Conservation (phyloP, 2,888 invertebrate species). For the Lypha dubia region DNA sequence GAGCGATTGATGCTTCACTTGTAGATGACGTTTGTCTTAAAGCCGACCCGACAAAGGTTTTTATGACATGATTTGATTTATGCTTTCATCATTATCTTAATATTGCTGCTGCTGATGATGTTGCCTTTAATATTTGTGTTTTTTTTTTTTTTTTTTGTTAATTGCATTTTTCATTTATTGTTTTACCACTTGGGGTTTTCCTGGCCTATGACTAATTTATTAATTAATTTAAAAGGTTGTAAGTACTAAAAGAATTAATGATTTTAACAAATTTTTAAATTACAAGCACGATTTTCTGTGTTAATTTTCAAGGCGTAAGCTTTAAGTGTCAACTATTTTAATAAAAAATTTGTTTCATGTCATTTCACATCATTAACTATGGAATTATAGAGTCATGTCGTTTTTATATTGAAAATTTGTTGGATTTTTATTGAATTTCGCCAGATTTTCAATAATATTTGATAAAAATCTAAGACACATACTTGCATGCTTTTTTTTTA, state of each 20-base stretch:
- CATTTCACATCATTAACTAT: background rate
- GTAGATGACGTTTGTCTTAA: constrained; percentile 68
- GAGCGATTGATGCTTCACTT: constrained; percentile 72
- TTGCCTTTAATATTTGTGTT: constrained; percentile 33
- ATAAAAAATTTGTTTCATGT: background rate
- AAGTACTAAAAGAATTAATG: background rate
- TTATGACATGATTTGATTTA: constrained; percentile 73
- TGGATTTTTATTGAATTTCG: background rate
- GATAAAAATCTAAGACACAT: too few species aligned
- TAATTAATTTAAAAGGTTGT: constrained; percentile 1
- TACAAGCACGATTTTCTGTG: background rate
- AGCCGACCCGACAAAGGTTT: constrained; percentile 70
- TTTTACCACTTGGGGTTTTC: constrained; percentile 3
- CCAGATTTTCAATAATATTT: background rate
- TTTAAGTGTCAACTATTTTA: background rate
- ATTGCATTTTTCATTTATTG: background rate
- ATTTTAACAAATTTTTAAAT: background rate
- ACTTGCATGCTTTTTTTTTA: too few species aligned
- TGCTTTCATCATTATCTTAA: constrained; percentile 71
- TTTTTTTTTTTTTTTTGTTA: background rate
- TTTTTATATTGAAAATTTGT: too few species aligned
- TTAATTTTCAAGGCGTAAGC: constrained; percentile 22
- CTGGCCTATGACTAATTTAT: constrained; percentile 47
- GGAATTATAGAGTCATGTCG: background rate
- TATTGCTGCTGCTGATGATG: constrained; percentile 33